Percentiles rank a stretch among this genome's conserved stretches.
phyloP scores from a whole-genome alignment of 2,113 vertebrate genomes.

The Pelobates fuscus region DNA sequence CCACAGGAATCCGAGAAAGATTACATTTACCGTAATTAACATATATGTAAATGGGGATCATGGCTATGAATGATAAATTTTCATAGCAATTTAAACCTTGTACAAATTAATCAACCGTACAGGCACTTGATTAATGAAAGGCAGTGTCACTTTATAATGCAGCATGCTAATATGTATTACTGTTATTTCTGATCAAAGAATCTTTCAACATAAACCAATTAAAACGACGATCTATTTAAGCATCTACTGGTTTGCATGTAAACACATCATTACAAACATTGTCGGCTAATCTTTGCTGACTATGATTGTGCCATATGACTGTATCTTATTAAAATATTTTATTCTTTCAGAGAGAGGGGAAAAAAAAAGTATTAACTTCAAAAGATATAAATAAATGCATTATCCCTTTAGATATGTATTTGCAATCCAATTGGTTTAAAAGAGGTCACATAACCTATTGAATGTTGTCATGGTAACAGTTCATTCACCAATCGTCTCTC shows the following conservation, averaged over 20 bases:
- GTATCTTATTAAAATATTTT: constrained; percentile 50
- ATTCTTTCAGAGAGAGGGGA: constrained; percentile 30
- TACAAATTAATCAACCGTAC: constrained; percentile 87
- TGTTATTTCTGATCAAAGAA: constrained; percentile 81
- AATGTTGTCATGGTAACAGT: constrained; percentile 50
- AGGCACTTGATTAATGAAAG: constrained; percentile 87
- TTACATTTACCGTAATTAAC: constrained; percentile 87
- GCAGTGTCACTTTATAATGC: constrained; percentile 83
- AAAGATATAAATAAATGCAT: constrained; percentile 51
- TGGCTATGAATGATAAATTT: constrained; percentile 89
- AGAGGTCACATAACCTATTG: constrained; percentile 50
- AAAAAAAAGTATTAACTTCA: constrained; percentile 43
- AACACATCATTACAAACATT: constrained; percentile 47
- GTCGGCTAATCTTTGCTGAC: constrained; percentile 30
- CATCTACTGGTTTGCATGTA: constrained; percentile 67
- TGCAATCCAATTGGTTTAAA: constrained; percentile 52
- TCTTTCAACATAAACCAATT: constrained; percentile 81
- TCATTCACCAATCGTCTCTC: constrained; percentile 46
- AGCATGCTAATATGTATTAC: constrained; percentile 85
- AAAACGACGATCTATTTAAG: constrained; percentile 75
- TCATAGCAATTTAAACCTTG: constrained; percentile 88
- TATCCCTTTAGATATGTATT: constrained; percentile 51
- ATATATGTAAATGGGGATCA: constrained; percentile 88
- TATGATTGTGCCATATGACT: constrained; percentile 12
- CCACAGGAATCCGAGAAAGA: constrained; percentile 82